These are phyloP conservation scores for Drosophila antonietae DNA, from an alignment of 2,888 invertebrate species.

Conservation along the genomic window DNA sequence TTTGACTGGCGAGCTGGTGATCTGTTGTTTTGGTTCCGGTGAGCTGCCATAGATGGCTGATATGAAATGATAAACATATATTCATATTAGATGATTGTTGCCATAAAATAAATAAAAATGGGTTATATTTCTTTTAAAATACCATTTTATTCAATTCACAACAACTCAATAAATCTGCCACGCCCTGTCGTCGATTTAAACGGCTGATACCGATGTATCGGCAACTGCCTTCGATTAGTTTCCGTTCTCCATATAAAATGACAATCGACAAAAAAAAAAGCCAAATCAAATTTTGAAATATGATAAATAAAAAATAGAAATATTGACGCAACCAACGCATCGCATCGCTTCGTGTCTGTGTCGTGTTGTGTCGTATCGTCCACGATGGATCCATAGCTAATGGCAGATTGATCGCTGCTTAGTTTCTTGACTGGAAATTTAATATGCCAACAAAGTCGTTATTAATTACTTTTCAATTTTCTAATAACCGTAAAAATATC, in stretches of 20 bases:
- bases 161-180: constrained; percentile 50
- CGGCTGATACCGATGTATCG: constrained; percentile 1
- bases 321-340: constrained; percentile 41
- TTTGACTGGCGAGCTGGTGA: constrained; percentile 34
- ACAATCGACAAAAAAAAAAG: constrained; percentile 36
- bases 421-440: constrained; percentile 48
- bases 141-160: constrained; percentile 42
- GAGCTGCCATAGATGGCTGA: constrained; percentile 44
- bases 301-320: neutral
- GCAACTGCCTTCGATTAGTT: constrained; percentile 9
- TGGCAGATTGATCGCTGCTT: constrained; percentile 54
- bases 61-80: constrained; percentile 47
- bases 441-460: constrained; percentile 62
- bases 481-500: constrained; percentile 72
- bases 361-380: neutral
- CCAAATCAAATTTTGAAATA: neutral
- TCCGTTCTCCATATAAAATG: constrained; percentile 33
- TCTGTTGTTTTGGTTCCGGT: constrained; percentile 58
- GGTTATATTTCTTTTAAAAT: constrained; percentile 28
- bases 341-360: neutral
- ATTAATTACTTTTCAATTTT: constrained; percentile 70
- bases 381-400: constrained; percentile 44
- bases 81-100: constrained; percentile 40
- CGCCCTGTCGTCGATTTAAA: constrained; percentile 53
- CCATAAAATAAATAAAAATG: constrained; percentile 54